These are phyloP conservation scores for Gambusia holbrooki DNA, from an alignment of 2,113 vertebrate genomes.

Conservation along the genomic window DNA sequence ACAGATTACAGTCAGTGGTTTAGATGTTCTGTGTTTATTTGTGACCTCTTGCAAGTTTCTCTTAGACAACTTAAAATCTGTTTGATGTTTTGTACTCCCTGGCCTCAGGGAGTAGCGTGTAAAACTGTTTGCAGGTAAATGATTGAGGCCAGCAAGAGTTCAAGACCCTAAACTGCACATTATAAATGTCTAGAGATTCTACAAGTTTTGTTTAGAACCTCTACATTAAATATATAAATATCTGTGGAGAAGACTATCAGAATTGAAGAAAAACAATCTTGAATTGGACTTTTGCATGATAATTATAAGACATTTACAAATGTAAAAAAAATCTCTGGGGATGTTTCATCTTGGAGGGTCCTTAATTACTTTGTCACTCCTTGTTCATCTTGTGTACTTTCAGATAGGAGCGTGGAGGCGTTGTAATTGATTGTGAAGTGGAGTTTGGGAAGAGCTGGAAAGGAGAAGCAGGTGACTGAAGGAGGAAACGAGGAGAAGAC, in stretches of 20 bases:
- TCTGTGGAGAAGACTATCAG: not conserved
- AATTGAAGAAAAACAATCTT: constrained; percentile 14
- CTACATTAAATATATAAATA: not conserved
- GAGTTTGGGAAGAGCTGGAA: constrained; percentile 39
- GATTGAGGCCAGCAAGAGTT: not conserved
- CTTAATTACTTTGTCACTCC: constrained; percentile 39
- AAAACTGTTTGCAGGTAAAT: not conserved
- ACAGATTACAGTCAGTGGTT: no score
- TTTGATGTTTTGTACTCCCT: not conserved
- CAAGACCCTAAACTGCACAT: not conserved
- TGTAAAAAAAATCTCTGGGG: constrained; percentile 24
- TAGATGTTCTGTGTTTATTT: no score
- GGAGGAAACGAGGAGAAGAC: constrained; percentile 50
- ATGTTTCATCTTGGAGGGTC: constrained; percentile 41
- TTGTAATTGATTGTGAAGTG: constrained; percentile 58
- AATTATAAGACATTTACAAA: constrained; percentile 20
- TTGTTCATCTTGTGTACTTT: constrained; percentile 50
- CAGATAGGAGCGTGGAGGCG: constrained; percentile 62
- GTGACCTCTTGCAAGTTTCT: no score
- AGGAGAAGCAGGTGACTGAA: constrained; percentile 55
- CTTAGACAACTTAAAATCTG: no score
- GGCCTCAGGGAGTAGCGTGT: not conserved
- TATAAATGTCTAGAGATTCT: not conserved
- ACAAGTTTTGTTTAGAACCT: not conserved
- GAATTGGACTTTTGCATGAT: constrained; percentile 5